phyloP scores from a whole-genome alignment of 2,888 invertebrate genomes.

The Apodemia mormo region DNA sequence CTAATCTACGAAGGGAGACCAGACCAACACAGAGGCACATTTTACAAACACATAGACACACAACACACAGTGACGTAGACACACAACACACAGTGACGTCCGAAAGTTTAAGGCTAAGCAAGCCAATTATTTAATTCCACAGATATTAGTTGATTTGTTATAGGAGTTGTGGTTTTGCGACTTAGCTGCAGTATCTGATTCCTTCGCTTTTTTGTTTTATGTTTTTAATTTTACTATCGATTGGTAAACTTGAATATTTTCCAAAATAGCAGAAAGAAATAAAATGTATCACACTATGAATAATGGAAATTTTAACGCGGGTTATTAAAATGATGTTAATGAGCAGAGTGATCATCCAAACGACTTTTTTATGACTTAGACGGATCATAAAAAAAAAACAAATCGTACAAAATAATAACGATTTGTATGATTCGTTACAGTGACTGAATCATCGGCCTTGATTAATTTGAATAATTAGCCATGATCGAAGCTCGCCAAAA shows the following conservation, averaged over 20 bases:
- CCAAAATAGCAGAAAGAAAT: background rate
- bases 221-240: too few relatives aligned
- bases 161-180: too few relatives aligned
- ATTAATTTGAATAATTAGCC: background rate
- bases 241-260: too few relatives aligned
- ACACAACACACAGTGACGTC: background rate
- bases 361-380: background rate
- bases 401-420: conserved; percentile 5
- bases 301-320: background rate
- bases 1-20: too few relatives aligned
- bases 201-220: too few relatives aligned
- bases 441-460: background rate
- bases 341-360: background rate
- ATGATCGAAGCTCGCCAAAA: background rate
- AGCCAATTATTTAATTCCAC: too few relatives aligned
- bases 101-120: too few relatives aligned
- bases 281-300: background rate
- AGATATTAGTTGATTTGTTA: too few relatives aligned
- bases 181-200: too few relatives aligned
- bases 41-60: background rate
- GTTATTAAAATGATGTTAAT: background rate
- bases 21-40: too few relatives aligned
- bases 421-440: background rate
- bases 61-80: too few relatives aligned
- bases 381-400: background rate